Evolutionary conservation across 2,888 invertebrate species (phyloP).

Genomic region (Dicycla oo): DNA sequence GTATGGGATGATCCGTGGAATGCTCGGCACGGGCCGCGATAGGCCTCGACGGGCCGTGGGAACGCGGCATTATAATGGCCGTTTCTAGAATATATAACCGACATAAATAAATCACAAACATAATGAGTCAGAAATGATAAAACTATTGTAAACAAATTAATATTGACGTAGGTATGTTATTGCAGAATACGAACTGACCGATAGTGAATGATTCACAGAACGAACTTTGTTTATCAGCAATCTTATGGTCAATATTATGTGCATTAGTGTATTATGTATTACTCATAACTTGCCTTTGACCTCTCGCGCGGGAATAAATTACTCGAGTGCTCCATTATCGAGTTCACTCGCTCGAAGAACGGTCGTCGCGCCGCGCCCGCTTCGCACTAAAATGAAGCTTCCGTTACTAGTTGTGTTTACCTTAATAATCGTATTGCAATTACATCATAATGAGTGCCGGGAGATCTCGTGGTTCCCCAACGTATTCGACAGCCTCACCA

Average conservation of each 20-base stretch:
- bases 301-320: conserved; percentile 76
- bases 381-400: conserved; percentile 76
- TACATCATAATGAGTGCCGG: conserved; percentile 74
- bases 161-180: conserved; percentile 1
- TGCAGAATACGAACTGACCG: conserved; percentile 5
- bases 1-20: too few relatives aligned
- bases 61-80: too few relatives aligned
- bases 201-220: conserved; percentile 50
- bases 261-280: conserved; percentile 61
- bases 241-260: conserved; percentile 43
- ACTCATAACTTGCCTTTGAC: conserved; percentile 78
- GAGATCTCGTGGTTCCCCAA: conserved; percentile 78
- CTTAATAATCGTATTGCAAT: conserved; percentile 70
- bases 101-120: neutral
- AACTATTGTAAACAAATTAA: conserved; percentile 23
- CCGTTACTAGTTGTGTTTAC: conserved; percentile 72
- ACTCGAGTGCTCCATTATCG: conserved; percentile 70
- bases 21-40: too few relatives aligned
- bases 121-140: conserved; percentile 18
- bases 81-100: conserved; percentile 7
- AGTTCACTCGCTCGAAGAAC: conserved; percentile 71
- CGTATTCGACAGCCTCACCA: conserved; percentile 78
- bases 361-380: conserved; percentile 58
- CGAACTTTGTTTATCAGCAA: conserved; percentile 52
- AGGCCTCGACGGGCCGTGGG: too few relatives aligned